Conservation (phyloP, 1,140 invertebrate genomes). For the Trichonephila clavipes region DNA sequence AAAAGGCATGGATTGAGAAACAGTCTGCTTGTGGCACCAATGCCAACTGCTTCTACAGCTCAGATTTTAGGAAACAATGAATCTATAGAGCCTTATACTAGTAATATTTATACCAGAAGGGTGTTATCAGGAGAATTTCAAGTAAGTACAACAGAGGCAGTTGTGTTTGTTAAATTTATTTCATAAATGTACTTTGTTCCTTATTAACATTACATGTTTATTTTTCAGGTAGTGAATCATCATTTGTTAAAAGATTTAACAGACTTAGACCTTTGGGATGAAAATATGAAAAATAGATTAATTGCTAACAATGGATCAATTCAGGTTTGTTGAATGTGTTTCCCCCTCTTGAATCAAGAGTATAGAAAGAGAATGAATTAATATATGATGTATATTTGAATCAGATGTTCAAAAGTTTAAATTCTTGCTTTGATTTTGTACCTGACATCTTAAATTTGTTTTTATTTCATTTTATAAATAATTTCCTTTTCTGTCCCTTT, state of each 20-base stretch:
- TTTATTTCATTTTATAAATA: too few relatives aligned
- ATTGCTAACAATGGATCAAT: slow-evolving; percentile 96
- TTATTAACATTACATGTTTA: not conserved
- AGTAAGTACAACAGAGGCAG: slow-evolving; percentile 79
- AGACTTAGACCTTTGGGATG: slow-evolving; percentile 94
- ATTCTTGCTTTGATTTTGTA: too few relatives aligned
- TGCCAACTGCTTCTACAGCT: slow-evolving; percentile 99
- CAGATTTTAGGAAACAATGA: slow-evolving; percentile 99
- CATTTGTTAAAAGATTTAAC: slow-evolving; percentile 97
- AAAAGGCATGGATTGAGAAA: slow-evolving; percentile 92
- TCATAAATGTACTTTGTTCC: not conserved
- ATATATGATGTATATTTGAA: too few relatives aligned
- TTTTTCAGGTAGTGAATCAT: slow-evolving; percentile 94
- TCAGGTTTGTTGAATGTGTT: slow-evolving; percentile 82
- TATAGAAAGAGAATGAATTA: too few relatives aligned
- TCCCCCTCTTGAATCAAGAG: too few relatives aligned
- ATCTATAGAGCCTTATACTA: slow-evolving; percentile 98
- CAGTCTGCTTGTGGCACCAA: slow-evolving; percentile 96
- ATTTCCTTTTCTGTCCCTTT: too few relatives aligned
- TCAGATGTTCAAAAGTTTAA: too few relatives aligned
- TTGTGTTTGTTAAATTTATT: slow-evolving; percentile 30
- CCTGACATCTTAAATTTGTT: too few relatives aligned
- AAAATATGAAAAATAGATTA: slow-evolving; percentile 97
- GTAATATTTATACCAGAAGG: slow-evolving; percentile 96
- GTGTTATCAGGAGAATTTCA: slow-evolving; percentile 95